phyloP scores from a whole-genome alignment of 2,113 vertebrate genomes.

The Columbina picui region DNA sequence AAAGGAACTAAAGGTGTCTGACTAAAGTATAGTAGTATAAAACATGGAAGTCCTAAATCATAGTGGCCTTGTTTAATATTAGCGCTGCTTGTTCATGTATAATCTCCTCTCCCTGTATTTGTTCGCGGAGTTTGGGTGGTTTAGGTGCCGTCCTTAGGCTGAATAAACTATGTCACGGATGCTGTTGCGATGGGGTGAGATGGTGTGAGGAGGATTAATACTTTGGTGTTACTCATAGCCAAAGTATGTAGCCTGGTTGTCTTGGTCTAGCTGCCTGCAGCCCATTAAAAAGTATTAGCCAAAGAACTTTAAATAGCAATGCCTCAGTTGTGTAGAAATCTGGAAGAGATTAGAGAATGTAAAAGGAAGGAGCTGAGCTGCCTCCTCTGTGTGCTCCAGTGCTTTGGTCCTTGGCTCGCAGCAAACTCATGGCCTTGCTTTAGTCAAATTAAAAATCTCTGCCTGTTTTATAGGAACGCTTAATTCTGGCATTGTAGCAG shows the following conservation, averaged over 20 bases:
- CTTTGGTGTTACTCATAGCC: not conserved
- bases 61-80: not conserved
- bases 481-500: not conserved
- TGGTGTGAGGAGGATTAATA: not conserved
- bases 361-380: not conserved
- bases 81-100: not conserved
- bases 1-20: not conserved
- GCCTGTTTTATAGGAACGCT: not conserved
- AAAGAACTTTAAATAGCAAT: not conserved
- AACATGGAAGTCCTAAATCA: not conserved
- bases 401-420: not conserved
- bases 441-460: not conserved
- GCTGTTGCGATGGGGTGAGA: not conserved
- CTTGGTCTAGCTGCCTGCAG: not conserved
- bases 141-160: not conserved
- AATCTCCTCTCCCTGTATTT: fast-evolving
- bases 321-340: not conserved
- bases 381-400: not conserved
- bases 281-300: not conserved
- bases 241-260: not conserved
- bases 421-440: not conserved
- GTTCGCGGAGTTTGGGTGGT: not conserved
- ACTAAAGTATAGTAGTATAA: not conserved
- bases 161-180: fast-evolving
- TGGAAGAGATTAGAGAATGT: not conserved